phyloP scores from a whole-genome alignment of 2,113 vertebrate genomes.

The Colistium nudipinnis region DNA sequence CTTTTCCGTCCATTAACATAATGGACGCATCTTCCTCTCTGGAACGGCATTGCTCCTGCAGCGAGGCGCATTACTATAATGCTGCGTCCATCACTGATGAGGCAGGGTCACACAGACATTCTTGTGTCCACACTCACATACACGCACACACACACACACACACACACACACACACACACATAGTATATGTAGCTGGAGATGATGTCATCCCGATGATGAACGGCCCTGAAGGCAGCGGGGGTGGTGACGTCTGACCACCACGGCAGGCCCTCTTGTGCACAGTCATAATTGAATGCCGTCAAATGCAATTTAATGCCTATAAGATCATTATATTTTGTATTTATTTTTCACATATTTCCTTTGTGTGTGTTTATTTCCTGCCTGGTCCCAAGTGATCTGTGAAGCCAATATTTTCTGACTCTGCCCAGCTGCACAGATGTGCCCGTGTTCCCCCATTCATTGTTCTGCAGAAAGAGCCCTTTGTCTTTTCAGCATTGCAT shows the following conservation, averaged over 20 bases:
- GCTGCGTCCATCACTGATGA: slow-evolving; percentile 3
- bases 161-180: slow-evolving; percentile 9
- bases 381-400: neutral
- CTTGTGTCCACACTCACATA: slow-evolving; percentile 19
- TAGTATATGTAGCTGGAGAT: slow-evolving; percentile 35
- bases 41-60: slow-evolving; percentile 18
- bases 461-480: slow-evolving; percentile 48
- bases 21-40: slow-evolving; percentile 52
- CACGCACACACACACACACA: slow-evolving; percentile 11
- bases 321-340: too few species aligned
- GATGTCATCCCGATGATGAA: slow-evolving; percentile 60
- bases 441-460: slow-evolving; percentile 40
- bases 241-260: slow-evolving; percentile 22
- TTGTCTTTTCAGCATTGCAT: slow-evolving; percentile 58
- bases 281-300: neutral
- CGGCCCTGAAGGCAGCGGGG: slow-evolving; percentile 37
- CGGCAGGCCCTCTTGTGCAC: neutral
- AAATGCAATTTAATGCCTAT: slow-evolving; percentile 3
- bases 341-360: too few species aligned
- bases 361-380: neutral
- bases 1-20: slow-evolving; percentile 62
- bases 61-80: slow-evolving; percentile 34
- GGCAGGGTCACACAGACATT: slow-evolving; percentile 21
- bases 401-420: neutral
- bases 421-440: slow-evolving; percentile 51